Evolutionary conservation across 37 sponge, comb jelly and placozoan genomes (phyloP).

Genomic region (Agelas oroides): DNA sequence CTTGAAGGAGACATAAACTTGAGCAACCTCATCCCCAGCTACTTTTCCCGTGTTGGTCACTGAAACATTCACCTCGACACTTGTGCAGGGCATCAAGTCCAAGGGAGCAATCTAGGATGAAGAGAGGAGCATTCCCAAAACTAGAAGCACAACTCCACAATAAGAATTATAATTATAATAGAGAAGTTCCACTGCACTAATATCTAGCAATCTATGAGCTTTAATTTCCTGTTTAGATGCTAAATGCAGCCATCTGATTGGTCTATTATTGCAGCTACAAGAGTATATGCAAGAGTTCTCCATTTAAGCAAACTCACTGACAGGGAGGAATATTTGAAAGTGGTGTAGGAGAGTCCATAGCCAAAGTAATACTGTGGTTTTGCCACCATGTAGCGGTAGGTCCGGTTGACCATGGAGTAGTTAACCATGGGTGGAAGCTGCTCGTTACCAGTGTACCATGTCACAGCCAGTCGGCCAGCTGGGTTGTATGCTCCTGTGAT

Average conservation of each 20-base stretch:
- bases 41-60: constrained; percentile 25
- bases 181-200: too few species aligned
- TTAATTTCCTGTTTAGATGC: too few species aligned
- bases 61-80: constrained; percentile 23
- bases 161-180: neutral
- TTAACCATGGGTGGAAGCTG: constrained; percentile 36
- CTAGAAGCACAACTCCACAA: too few species aligned
- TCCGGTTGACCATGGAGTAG: constrained; percentile 54
- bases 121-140: neutral
- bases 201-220: too few species aligned
- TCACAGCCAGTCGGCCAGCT: constrained; percentile 39
- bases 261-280: too few species aligned
- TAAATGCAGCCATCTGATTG: too few species aligned
- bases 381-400: constrained; percentile 43
- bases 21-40: constrained; percentile 34
- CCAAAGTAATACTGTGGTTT: constrained; percentile 51
- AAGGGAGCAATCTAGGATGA: neutral
- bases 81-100: constrained; percentile 27
- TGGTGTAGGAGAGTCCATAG: neutral
- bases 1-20: constrained; percentile 33
- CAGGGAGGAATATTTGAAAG: constrained; percentile 31
- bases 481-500: constrained; percentile 44
- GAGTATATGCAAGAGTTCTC: too few species aligned
- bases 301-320: constrained; percentile 31
- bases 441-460: constrained; percentile 30